Evolutionary conservation across 2,888 invertebrate species (phyloP).

Genomic region (Trichopria drosophilae): DNA sequence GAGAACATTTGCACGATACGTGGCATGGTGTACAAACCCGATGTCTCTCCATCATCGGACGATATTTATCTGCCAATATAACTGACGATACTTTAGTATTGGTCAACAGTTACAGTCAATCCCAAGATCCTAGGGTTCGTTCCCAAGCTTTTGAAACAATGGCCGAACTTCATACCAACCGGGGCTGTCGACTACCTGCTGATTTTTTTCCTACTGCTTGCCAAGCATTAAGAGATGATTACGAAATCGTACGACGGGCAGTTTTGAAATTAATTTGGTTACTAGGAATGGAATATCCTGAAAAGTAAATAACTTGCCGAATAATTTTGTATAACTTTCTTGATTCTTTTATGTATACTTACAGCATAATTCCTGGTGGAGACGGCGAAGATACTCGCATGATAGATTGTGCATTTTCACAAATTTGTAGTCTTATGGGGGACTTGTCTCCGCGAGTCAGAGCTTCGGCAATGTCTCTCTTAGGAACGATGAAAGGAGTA

Average conservation of each 20-base stretch:
- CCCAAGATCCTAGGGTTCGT: conserved; percentile 87
- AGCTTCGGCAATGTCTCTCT: conserved; percentile 78
- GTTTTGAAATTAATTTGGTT: conserved; percentile 85
- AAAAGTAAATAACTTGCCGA: conserved; percentile 64
- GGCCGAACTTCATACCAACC: conserved; percentile 74
- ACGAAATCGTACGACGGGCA: conserved; percentile 87
- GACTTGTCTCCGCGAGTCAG: conserved; percentile 89
- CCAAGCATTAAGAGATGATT: conserved; percentile 84
- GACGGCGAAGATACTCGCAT: conserved; percentile 86
- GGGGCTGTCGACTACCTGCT: conserved; percentile 78
- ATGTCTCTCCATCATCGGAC: conserved; percentile 78
- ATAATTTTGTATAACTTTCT: neutral
- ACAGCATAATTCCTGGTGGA: conserved; percentile 70
- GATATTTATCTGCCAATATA: conserved; percentile 66
- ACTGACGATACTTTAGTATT: conserved; percentile 64
- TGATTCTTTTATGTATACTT: conserved; percentile 15
- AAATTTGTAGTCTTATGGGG: conserved; percentile 90
- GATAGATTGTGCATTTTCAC: conserved; percentile 94
- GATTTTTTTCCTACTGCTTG: conserved; percentile 69
- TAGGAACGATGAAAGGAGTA: conserved; percentile 86
- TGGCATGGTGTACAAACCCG: conserved; percentile 80
- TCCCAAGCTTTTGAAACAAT: conserved; percentile 86
- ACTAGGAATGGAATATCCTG: conserved; percentile 83
- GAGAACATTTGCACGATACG: conserved; percentile 72
- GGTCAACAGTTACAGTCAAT: conserved; percentile 82